Base-by-base conservation (phyloP, 2,888 invertebrate genomes). In the Mimas tiliae region DNA sequence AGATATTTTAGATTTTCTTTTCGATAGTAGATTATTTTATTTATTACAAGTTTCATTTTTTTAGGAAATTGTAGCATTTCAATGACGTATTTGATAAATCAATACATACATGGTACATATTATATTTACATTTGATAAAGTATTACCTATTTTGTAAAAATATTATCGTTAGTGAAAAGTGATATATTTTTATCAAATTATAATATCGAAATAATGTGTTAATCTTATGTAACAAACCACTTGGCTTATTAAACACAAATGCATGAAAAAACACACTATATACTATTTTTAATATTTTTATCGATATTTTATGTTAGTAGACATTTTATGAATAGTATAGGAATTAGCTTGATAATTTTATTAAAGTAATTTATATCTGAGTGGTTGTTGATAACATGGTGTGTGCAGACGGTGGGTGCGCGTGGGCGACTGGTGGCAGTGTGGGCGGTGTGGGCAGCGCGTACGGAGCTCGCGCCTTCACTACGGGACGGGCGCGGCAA, bases 391-490 rank as follows among this genome's bases (percentile, higher is more conserved):
- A 27, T 27, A n/a, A n/a, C n/a, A 4, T 27, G 27, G 4, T 27
- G 14, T 45, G 21, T 42, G 16, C 12, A 33, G 19, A 45, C 14
- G 48, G 34, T 27, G 55, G 47, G 12, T 65, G 58, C 48, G 65
- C 55, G 45, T 55, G 48, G 55, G 47, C 33, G 53, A 11, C 90
- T 91, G 90, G 58, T 93, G 92, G 93, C 0, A 72, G 50, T 0
- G 50, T 11, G 50, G 50, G 50, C 9, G 88, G 0, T 91, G 93
- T 92, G 90, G 90, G 75, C 87, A 89, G 21, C 79, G 89, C 0
- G 33, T 93, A 92, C 73, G 92, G 91, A 0, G 89, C 88, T 67
- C 86, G 94, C 9, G 94, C 94, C 6, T 93, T 92, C 75, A 94
- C 94, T 0, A 94, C 94, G 51, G 94, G 94, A 0, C 82, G 94